Base-by-base conservation (phyloP, 2,888 invertebrate species). In the Bombylius major region DNA sequence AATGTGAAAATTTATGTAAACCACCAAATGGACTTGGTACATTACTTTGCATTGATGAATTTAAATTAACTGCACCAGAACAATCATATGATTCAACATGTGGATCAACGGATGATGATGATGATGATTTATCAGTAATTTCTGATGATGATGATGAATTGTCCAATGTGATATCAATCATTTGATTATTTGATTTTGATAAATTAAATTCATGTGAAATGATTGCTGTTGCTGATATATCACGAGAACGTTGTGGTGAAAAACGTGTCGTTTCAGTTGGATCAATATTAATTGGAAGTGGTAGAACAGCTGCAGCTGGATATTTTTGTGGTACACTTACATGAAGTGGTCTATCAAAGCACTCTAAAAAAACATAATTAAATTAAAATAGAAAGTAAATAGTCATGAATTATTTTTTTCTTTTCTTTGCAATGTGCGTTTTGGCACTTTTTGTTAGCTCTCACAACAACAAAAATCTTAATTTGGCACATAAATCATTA, bases 11-110 rank as follows among this genome's bases (percentile, higher is more conserved):
- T 56, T 69, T 68, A 60, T 78, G 74, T 60, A 77, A 77, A 1
- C 80, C 79, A 60, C 78, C 78, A 61, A 81, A 84, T 1, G 86
- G 87, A 58, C 79, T 79, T 1, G 87, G 87, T 0, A 87, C 87
- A 70, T 83, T 86, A 58, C 81, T 84, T 67, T 87, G 87, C 86
- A 87, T 87, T 0, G 80, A 80, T 4, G 84, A 81, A 59, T 80
- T 82, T 9, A 86, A 73, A 66, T 78, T 84, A 1, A 86, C 78
- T 9, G 82, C 79, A 4, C 83, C 84, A 51, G 76, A 76, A 59
- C 83, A 83, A 64, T 86, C 85, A 70, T 86, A 86, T 52, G 82
- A 82, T 59, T 81, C 81, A 0, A 82, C 73, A 68, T 82, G 81
- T 1, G 78, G 80, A 70, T 82, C 82, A 60, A 33, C 73, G 73